Evolutionary conservation across 2,888 invertebrate genomes (phyloP).

Genomic region (Fissipunctia ypsillon): DNA sequence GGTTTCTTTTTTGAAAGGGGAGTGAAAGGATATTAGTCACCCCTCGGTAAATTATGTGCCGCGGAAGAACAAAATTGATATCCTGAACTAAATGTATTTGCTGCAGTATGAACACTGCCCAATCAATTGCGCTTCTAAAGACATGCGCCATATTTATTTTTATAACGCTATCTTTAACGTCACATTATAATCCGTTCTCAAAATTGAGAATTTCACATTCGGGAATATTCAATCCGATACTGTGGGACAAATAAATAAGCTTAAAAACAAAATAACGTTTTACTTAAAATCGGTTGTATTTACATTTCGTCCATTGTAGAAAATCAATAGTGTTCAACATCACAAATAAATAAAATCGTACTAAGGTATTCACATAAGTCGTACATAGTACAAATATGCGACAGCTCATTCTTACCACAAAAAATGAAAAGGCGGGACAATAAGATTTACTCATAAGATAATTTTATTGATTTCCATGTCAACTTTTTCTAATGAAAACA

Average conservation of each 20-base stretch:
- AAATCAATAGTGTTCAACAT: slow-evolving; percentile 90
- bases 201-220: slow-evolving; percentile 57
- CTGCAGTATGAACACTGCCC: slow-evolving; percentile 68
- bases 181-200: slow-evolving; percentile 60
- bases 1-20: slow-evolving; percentile 37
- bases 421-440: slow-evolving; percentile 86
- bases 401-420: slow-evolving; percentile 86
- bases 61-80: slow-evolving; percentile 66
- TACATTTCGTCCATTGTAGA: slow-evolving; percentile 90
- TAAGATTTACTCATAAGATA: slow-evolving; percentile 84
- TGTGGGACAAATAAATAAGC: slow-evolving; percentile 87
- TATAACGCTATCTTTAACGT: slow-evolving; percentile 70
- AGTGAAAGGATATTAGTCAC: slow-evolving; percentile 11
- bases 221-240: slow-evolving; percentile 59
- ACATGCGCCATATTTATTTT: slow-evolving; percentile 77
- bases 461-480: slow-evolving; percentile 84
- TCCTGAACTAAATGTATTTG: slow-evolving; percentile 67
- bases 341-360: slow-evolving; percentile 91
- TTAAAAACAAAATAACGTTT: slow-evolving; percentile 90
- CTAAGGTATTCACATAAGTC: slow-evolving; percentile 89
- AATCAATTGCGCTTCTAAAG: slow-evolving; percentile 67
- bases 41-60: slow-evolving; percentile 49
- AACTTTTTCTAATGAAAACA: slow-evolving; percentile 79
- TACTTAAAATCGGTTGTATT: slow-evolving; percentile 91
- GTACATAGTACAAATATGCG: slow-evolving; percentile 88